A percentile compares a stretch with the other conserved stretches of the same genome.
Conservation (phyloP, 2,888 invertebrate species). For the Hoplodrina ambigua region DNA sequence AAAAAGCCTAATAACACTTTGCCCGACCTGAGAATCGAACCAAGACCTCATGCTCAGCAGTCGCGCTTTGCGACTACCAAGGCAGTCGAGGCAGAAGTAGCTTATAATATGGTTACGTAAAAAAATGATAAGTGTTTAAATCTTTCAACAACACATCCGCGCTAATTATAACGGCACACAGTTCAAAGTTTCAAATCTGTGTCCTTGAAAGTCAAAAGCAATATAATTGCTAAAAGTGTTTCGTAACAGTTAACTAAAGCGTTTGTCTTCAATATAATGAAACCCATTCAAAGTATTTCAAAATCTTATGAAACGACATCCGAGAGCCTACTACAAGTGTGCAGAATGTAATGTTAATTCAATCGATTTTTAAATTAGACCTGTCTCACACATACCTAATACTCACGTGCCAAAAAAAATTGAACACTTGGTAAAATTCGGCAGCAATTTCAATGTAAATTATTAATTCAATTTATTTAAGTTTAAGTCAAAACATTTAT, state of each 20-base stretch:
- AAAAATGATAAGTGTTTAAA: background rate
- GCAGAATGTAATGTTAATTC: background rate
- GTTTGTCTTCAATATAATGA: constrained; percentile 27
- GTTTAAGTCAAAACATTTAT: too few relatives aligned
- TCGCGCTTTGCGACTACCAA: too few relatives aligned
- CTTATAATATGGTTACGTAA: background rate
- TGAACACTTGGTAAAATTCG: too few relatives aligned
- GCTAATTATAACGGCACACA: constrained; percentile 13
- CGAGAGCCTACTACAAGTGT: background rate
- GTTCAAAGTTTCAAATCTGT: background rate
- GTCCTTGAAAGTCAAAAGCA: constrained; percentile 34
- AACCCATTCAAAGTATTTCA: constrained; percentile 29
- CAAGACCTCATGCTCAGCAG: too few relatives aligned
- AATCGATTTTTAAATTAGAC: background rate
- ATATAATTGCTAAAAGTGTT: constrained; percentile 22
- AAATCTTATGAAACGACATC: constrained; percentile 28
- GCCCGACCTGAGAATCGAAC: too few relatives aligned
- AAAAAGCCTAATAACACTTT: too few relatives aligned
- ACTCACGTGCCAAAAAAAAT: too few relatives aligned
- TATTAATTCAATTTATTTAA: too few relatives aligned
- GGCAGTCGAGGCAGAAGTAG: too few relatives aligned
- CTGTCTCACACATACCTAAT: too few relatives aligned
- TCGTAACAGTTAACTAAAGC: constrained; percentile 22
- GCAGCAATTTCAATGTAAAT: too few relatives aligned
- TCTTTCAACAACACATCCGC: background rate